Base-by-base conservation (phyloP, 2,113 vertebrate genomes). In the Anser cygnoides region DNA sequence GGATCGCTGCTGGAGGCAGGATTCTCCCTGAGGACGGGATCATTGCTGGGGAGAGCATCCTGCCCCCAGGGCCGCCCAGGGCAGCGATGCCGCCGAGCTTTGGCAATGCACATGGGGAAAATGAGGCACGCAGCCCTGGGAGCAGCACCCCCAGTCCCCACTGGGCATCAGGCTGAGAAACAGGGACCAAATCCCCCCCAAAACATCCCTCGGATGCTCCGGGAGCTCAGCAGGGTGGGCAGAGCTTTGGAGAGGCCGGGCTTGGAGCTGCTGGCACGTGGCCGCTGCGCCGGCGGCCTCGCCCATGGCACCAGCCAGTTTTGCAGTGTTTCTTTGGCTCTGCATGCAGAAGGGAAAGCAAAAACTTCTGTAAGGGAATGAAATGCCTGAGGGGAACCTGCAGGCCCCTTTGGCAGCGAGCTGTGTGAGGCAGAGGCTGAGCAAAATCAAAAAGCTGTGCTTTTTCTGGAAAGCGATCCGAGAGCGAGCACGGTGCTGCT, bases 371-470 rank as follows among this genome's bases (percentile, higher is more conserved):
- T 44, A 25, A 63, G 49, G 61, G 33, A 87, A 3, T n/a, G 13
- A 86, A 87, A 22, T 10, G 71, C 86, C 90, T 46, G 90, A 59
- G 90, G 93, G 82, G 77, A 74, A 87, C 31, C 41, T 37, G 41
- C 25, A 57, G 55, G 46, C 46, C 77, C 77, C 54, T 76, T 43
- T 0, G 13, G 76, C 87, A 82, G 16, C 0, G 6, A 57, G 55
- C 61, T 58, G 28, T 54, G 28, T 7, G 61, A 74, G 81, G 55
- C 66, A 83, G 61, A 75, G 57, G 37, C 79, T 35, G 55, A 70
- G 26, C n/a, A 1, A 29, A 11, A 49, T 29, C 17, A 66, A 26
- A n/a, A 21, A 43, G 6, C 37, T 31, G 3, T 14, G 83, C 23
- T 55, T 87, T 43, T 65, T 39, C 44, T 70, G 50, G 67, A 54